A percentile compares a stretch with the other conserved stretches of the same genome.
phyloP scores from a whole-genome alignment of 2,113 vertebrate species.

The Aptenodytes patagonicus region DNA sequence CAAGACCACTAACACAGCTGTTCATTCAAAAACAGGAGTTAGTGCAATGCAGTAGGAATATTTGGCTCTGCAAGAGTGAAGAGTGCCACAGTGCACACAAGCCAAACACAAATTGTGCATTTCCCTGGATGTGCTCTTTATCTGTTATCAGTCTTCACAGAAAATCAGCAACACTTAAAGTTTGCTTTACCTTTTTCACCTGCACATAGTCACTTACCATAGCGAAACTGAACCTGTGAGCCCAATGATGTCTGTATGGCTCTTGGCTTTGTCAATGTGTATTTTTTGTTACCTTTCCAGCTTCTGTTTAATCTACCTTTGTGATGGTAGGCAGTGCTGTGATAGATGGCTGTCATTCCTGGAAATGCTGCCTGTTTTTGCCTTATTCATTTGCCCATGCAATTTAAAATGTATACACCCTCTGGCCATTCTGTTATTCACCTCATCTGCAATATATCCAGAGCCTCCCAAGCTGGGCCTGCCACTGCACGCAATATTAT shows the following conservation, averaged over 20 bases:
- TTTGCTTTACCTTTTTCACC: neutral
- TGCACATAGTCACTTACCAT: neutral
- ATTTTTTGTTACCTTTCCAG: neutral
- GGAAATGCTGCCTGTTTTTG: neutral
- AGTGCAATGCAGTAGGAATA: neutral
- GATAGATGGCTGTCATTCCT: neutral
- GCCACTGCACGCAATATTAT: fast-evolving
- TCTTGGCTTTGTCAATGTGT: neutral
- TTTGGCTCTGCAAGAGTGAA: neutral
- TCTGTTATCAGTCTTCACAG: neutral
- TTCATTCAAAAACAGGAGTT: neutral
- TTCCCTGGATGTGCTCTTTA: neutral
- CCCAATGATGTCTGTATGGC: neutral
- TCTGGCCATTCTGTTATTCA: neutral
- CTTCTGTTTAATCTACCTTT: neutral
- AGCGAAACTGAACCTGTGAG: neutral
- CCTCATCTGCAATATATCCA: neutral
- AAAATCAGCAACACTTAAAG: neutral
- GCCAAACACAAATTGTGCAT: neutral
- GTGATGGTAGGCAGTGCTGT: neutral
- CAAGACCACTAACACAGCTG: neutral
- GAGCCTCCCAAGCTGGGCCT: neutral
- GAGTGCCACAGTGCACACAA: neutral
- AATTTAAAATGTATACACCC: neutral
- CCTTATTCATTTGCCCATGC: neutral